phyloP scores from a whole-genome alignment of 2,888 invertebrate genomes.

The Tipula helvola region DNA sequence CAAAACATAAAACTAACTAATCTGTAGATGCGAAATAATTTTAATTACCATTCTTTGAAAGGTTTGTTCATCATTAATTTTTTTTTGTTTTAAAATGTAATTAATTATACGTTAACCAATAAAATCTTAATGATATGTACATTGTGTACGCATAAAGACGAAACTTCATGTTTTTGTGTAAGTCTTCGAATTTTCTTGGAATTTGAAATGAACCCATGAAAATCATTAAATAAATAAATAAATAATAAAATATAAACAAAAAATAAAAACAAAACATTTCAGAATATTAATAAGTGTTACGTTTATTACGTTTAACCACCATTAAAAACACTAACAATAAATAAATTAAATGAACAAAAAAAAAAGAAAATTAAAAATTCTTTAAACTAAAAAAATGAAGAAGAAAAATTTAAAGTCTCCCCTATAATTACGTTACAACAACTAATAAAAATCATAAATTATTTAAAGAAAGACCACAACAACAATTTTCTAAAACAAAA shows the following conservation, averaged over 20 bases:
- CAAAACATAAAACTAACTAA: neutral
- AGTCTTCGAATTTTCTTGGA: neutral
- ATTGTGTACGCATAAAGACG: neutral
- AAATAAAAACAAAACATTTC: neutral
- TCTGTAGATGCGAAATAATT: neutral
- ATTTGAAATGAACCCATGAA: neutral
- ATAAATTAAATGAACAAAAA: constrained; percentile 5
- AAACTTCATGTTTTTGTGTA: neutral
- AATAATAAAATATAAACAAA: neutral
- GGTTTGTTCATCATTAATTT: neutral
- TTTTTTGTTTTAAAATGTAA: neutral
- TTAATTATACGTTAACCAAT: neutral
- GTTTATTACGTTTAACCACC: neutral
- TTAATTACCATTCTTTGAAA: neutral
- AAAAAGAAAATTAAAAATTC: neutral
- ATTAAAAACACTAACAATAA: neutral
- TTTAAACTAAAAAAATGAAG: neutral
- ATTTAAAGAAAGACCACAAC: neutral
- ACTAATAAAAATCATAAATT: constrained; percentile 6
- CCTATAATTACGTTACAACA: constrained; percentile 8
- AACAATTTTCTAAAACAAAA: neutral
- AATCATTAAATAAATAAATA: neutral
- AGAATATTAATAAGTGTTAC: neutral
- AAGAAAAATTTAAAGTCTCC: neutral
- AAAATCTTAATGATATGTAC: neutral